These are phyloP conservation scores for Agapornis canus DNA, from an alignment of 2,797 vertebrate species.

Conservation along the genomic window DNA sequence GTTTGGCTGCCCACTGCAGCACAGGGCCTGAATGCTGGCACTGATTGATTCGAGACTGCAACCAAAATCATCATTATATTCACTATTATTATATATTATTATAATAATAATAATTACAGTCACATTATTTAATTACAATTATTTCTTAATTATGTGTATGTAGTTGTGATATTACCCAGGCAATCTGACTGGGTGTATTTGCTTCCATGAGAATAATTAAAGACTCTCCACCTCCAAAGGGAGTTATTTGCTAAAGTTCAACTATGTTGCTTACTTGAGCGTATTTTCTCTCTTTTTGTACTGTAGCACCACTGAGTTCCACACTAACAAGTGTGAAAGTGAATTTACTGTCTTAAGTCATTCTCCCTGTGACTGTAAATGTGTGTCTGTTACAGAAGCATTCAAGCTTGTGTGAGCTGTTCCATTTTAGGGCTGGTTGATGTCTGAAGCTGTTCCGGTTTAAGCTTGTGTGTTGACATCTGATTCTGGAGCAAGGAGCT, in stretches of 20 bases:
- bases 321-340: neutral
- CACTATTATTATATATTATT: too few relatives aligned
- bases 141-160: neutral
- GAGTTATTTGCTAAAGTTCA: neutral
- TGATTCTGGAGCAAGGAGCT: neutral
- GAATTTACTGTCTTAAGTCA: neutral
- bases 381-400: neutral
- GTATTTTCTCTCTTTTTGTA: neutral
- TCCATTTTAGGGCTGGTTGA: neutral
- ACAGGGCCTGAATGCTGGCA: neutral
- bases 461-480: neutral
- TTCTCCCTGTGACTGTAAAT: neutral
- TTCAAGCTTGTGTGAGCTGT: neutral
- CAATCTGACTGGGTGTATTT: neutral
- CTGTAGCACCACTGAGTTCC: neutral
- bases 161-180: neutral
- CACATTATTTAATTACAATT: neutral
- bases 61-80: neutral
- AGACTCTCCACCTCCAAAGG: neutral
- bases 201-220: neutral
- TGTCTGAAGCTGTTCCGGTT: neutral
- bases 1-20: neutral
- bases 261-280: neutral
- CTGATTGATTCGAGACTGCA: neutral
- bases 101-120: neutral